Evolutionary conservation across 1,140 invertebrate species (phyloP).

Genomic region (Drosophila nigrodunni): DNA sequence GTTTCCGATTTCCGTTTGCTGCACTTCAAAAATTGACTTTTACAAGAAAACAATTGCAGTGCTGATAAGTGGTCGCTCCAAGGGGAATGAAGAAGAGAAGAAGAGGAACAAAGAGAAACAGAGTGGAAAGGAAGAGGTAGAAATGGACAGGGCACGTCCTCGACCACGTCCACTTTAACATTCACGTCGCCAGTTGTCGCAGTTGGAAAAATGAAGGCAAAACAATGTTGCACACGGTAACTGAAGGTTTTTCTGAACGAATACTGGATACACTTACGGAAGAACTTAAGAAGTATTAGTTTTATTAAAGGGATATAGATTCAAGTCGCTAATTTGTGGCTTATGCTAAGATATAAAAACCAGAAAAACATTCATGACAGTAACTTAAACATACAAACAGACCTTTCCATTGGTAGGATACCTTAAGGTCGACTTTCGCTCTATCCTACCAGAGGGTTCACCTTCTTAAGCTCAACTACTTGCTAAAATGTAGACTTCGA

Average conservation of each 20-base stretch:
- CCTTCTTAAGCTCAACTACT: constrained; percentile 11
- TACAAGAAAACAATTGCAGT: constrained; percentile 80
- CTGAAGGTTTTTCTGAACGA: constrained; percentile 26
- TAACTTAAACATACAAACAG: too few species aligned
- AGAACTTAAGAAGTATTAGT: background rate
- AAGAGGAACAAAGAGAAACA: background rate
- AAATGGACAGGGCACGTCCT: constrained; percentile 65
- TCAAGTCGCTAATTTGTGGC: too few species aligned
- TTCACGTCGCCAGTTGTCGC: constrained; percentile 38
- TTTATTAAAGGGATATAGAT: too few species aligned
- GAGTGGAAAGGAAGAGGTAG: background rate
- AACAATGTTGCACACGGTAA: constrained; percentile 35
- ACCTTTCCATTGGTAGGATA: too few species aligned
- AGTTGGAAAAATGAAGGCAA: constrained; percentile 40
- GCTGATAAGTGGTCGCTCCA: constrained; percentile 68
- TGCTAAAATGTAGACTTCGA: constrained; percentile 29
- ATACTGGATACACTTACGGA: constrained; percentile 45
- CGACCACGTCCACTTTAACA: constrained; percentile 22
- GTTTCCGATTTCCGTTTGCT: constrained; percentile 77
- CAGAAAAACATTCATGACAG: too few species aligned
- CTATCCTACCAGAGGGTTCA: background rate
- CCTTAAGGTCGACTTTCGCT: background rate
- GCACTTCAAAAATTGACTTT: constrained; percentile 82
- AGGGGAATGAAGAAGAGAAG: background rate
- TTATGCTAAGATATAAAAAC: too few species aligned